Conservation (phyloP, 2,113 vertebrate species). For the Hyla sarda region DNA sequence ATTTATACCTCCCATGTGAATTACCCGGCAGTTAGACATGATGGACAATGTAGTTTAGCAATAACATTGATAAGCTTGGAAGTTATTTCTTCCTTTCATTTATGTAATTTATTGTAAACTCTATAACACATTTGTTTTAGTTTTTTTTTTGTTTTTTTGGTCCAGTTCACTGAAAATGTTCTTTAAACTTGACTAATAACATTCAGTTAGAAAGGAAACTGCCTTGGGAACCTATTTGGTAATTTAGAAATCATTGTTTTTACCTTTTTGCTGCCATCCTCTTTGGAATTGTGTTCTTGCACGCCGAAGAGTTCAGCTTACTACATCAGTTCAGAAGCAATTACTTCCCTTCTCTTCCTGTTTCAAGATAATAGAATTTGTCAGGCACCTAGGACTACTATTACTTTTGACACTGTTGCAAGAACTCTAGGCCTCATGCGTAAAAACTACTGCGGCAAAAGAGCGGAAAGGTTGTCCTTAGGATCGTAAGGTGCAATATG, state of each 20-base stretch:
- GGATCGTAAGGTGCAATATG: background rate
- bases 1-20: too few species aligned
- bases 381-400: background rate
- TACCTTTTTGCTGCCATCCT: background rate
- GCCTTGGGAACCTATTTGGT: background rate
- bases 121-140: background rate
- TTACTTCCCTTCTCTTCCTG: background rate
- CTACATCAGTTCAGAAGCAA: background rate
- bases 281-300: background rate
- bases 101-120: too few species aligned
- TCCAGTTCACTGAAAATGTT: background rate
- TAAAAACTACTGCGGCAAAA: background rate
- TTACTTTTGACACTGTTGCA: background rate
- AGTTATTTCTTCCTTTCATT: too few species aligned
- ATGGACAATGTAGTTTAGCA: too few species aligned
- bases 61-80: too few species aligned
- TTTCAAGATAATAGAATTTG: conserved; percentile 5
- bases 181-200: background rate
- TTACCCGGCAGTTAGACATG: too few species aligned
- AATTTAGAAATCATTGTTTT: background rate
- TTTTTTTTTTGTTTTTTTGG: too few species aligned
- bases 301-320: background rate
- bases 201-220: background rate
- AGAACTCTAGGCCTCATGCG: background rate
- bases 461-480: background rate